phyloP scores from a whole-genome alignment of 2,113 vertebrate species.

The Labeo rohita region DNA sequence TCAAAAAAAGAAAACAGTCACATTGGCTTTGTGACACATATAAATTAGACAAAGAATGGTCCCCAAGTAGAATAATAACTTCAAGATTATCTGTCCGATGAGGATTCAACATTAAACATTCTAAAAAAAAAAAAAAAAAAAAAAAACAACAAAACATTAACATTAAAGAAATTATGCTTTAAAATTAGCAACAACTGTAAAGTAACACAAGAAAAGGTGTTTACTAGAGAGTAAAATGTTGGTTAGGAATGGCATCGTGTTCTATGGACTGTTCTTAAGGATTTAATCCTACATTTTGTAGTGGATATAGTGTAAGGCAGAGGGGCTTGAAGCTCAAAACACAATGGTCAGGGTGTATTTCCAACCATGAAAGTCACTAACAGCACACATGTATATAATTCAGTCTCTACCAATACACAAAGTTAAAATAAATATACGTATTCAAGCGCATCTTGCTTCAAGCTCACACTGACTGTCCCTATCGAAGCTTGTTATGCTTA shows the following conservation, averaged over 20 bases:
- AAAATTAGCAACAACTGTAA: slow-evolving; percentile 48
- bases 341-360: slow-evolving; percentile 23
- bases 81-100: slow-evolving; percentile 11
- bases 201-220: slow-evolving; percentile 58
- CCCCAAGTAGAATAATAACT: slow-evolving; percentile 18
- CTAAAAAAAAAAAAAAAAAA: slow-evolving; percentile 14
- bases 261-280: not conserved
- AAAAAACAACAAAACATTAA: not conserved
- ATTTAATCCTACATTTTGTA: slow-evolving; percentile 20
- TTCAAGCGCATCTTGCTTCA: slow-evolving; percentile 23
- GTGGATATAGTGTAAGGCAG: slow-evolving; percentile 21
- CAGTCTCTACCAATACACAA: not conserved
- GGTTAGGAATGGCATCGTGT: slow-evolving; percentile 21
- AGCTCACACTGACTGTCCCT: not conserved
- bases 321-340: slow-evolving; percentile 51
- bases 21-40: slow-evolving; percentile 50
- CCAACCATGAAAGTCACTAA: slow-evolving; percentile 13
- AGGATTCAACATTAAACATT: slow-evolving; percentile 47
- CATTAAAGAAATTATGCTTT: not conserved
- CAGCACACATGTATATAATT: not conserved
- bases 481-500: slow-evolving; percentile 2
- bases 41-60: slow-evolving; percentile 27
- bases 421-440: slow-evolving; percentile 9
- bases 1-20: slow-evolving; percentile 25
- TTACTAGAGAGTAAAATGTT: slow-evolving; percentile 52